Conservation (phyloP, 2,888 invertebrate genomes). For the Epinotia bilunana region DNA sequence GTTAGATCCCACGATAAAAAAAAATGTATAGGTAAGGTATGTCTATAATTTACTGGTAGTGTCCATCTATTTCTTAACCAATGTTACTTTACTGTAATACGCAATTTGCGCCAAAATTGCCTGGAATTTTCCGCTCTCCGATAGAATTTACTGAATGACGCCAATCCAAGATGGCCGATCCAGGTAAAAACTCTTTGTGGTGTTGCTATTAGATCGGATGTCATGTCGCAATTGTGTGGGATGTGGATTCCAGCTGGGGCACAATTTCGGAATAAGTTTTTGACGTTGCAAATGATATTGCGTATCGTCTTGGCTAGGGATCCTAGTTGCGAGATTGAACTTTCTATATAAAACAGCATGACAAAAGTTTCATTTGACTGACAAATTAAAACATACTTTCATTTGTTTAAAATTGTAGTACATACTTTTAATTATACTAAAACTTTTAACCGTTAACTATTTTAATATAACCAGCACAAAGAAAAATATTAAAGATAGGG, state of each 20-base stretch:
- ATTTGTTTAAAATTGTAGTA: no score
- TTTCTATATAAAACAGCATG: no score
- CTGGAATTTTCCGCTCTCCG: conserved; percentile 55
- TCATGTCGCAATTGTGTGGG: conserved; percentile 37
- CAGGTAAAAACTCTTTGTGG: conserved; percentile 56
- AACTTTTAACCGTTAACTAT: no score
- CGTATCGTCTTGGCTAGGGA: not conserved
- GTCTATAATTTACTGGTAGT: not conserved
- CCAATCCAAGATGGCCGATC: conserved; percentile 55
- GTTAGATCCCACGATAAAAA: no score
- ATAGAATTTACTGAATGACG: conserved; percentile 69
- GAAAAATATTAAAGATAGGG: no score
- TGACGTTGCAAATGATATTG: not conserved
- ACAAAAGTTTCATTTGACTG: no score
- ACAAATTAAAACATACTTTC: no score
- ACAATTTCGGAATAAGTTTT: not conserved
- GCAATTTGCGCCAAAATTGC: conserved; percentile 64
- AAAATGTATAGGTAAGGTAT: no score
- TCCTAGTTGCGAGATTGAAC: no score
- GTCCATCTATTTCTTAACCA: not conserved
- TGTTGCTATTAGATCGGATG: conserved; percentile 23
- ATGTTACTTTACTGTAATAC: conserved; percentile 48
- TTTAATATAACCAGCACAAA: no score
- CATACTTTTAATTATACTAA: no score
- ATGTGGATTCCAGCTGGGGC: conserved; percentile 21